phyloP scores from a whole-genome alignment of 2,888 invertebrate species.

The Sylvicola fuscatus region DNA sequence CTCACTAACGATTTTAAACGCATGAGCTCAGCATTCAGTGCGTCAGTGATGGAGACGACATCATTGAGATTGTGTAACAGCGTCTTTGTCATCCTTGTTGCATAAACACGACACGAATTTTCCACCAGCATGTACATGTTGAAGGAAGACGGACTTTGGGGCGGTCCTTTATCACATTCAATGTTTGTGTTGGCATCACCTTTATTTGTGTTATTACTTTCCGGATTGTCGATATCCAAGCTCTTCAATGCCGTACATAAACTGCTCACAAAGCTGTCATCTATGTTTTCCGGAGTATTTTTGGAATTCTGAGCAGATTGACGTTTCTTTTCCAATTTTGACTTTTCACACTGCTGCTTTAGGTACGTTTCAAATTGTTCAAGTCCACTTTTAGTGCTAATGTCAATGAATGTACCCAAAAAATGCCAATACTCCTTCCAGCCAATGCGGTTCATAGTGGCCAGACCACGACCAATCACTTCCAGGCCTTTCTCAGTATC shows the following conservation, averaged over 20 bases:
- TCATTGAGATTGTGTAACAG: conserved; percentile 34
- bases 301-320: background rate
- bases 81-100: conserved; percentile 44
- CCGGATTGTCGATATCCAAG: conserved; percentile 5
- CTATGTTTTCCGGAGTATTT: background rate
- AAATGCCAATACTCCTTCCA: conserved; percentile 95
- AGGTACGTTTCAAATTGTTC: conserved; percentile 53
- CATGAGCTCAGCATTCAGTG: conserved; percentile 42
- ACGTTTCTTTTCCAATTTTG: background rate
- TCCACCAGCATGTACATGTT: conserved; percentile 34
- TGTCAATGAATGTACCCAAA: conserved; percentile 58
- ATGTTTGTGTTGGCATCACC: conserved; percentile 6
- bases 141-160: conserved; percentile 9
- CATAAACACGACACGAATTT: conserved; percentile 41
- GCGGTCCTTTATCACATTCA: conserved; percentile 2
- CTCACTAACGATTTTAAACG: conserved; percentile 44
- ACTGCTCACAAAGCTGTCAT: conserved; percentile 1
- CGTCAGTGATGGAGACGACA: conserved; percentile 33
- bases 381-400: conserved; percentile 53
- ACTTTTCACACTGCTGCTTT: conserved; percentile 10
- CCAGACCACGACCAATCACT: conserved; percentile 49
- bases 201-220: conserved; percentile 3
- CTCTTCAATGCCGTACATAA: conserved; percentile 13
- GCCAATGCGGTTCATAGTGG: conserved; percentile 46
- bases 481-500: conserved; percentile 83